Evolutionary conservation across 2,797 vertebrate species (phyloP), one percentile per base, ranked within the genome.

Genomic region (Anabacerthia variegaticeps): DNA sequence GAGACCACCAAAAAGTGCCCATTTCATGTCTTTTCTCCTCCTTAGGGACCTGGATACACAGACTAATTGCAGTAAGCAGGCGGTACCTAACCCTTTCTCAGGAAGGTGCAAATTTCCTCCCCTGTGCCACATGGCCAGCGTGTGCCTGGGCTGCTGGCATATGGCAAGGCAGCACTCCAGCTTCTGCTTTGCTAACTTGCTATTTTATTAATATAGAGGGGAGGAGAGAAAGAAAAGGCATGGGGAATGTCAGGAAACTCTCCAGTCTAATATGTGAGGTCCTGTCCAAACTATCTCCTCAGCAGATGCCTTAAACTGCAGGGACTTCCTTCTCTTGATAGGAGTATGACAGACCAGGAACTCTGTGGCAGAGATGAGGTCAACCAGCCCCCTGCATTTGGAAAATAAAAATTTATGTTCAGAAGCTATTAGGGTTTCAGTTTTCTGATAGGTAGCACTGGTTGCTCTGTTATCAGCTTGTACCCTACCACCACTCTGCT

Each of bases 301-400:
- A 48, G 76, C 89, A 97, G 88, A 88, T 92, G 79, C 36, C 76
- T 73, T 69, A 34, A 91, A 73, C 85, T 68, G 89, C 78, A 94
- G 85, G 76, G 89, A 88, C 27, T 83, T 93, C 72, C 61, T 92
- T 74, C 74, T 67, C 72, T 73, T 63, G 30, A 71, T 7, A n/a
- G 34, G 36, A 8, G 0, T 37, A 51, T 54, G 73, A 71, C 49
- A 89, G 59, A 41, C 26, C 37, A 73, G 48, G 77, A 91, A 41
- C 46, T 55, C 46, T 22, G 39, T 0, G 0, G 23, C 32, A 52
- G 43, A 28, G 48, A 75, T 73, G 77, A 92, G 9, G 51, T 85
- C 85, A 88, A 22, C 54, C 21, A n/a, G 30, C n/a, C 24, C 30
- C n/a, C 61, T 0, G 1, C 3, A 28, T 21, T 88, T 55, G 51